These are phyloP conservation scores for Sphyrna mokarran DNA, from an alignment of 2,113 vertebrate species.

Conservation along the genomic window DNA sequence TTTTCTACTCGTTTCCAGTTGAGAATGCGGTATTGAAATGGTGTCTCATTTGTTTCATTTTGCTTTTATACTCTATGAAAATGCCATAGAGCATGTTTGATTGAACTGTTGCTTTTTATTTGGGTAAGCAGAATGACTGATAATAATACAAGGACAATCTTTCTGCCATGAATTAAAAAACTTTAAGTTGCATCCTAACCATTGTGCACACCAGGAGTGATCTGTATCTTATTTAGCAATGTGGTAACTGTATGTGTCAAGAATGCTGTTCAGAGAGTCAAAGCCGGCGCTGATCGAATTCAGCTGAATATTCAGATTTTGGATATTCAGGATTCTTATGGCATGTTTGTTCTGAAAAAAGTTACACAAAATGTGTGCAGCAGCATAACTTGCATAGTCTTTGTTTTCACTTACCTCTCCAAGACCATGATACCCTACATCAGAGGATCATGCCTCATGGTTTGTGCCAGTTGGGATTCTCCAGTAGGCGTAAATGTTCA, in stretches of 20 bases:
- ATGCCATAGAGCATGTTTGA: not conserved
- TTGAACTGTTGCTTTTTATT: not conserved
- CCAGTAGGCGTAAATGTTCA: no score
- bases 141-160: not conserved
- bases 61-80: not conserved
- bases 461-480: not conserved
- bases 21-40: not conserved
- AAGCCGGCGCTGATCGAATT: not conserved
- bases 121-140: not conserved
- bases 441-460: not conserved
- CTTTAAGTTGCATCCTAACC: not conserved
- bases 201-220: not conserved
- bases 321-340: not conserved
- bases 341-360: not conserved
- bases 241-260: not conserved
- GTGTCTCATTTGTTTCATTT: not conserved
- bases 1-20: not conserved
- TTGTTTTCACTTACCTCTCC: not conserved
- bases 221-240: not conserved
- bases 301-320: not conserved
- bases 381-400: not conserved
- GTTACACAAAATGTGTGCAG: not conserved
- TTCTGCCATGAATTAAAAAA: not conserved
- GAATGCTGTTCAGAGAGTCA: no score
- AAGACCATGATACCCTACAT: not conserved